Base-by-base conservation (phyloP, 2,888 invertebrate species). In the Hyposoter dolosus region DNA sequence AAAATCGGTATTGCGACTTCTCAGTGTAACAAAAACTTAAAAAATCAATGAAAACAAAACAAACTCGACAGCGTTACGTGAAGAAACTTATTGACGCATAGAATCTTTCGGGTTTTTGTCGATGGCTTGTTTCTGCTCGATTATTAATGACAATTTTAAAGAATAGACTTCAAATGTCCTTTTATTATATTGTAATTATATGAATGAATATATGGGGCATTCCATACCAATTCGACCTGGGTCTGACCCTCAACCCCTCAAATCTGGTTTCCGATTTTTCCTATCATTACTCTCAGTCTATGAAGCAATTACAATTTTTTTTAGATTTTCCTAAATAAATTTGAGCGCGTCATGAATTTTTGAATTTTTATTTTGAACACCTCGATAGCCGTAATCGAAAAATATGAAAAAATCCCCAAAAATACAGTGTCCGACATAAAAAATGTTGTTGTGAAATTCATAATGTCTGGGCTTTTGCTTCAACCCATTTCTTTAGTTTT, bases 391-490 rank as follows among this genome's bases (percentile, higher is more conserved):
- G 15, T 0, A n/a, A 66, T 40, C 40, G 66, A 66, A 63, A 63
- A 63, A 63, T 28, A 0, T 12, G 63, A 63, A 63, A 63, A 63
- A 63, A 63, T 15, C 28, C 40, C 66, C 66, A 40, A 66, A 66
- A 66, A 66, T 40, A 40, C 40, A n/a, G 40, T 66, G n/a, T 66
- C 40, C 40, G 66, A 66, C 40, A 66, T 66, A 40, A 66, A 66
- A 66, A 35, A 66, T 66, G 32, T 66, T 66, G 4, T 6, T 40
- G 40, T 40, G n/a, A 66, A 35, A 66, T 66, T 66, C 32, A 66
- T 40, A 17, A 66, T 66, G 66, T 66, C 66, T 66, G 66, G 66
- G 40, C n/a, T 66, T 66, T 66, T 66, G 66, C 40, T 40, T 66
- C 40, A 66, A 66, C 66, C 9, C 35, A 17, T 63, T 66, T 40